Percentiles rank a stretch among this genome's conserved stretches.
Conservation (phyloP, 2,113 vertebrate species). For the Podarcis muralis region DNA sequence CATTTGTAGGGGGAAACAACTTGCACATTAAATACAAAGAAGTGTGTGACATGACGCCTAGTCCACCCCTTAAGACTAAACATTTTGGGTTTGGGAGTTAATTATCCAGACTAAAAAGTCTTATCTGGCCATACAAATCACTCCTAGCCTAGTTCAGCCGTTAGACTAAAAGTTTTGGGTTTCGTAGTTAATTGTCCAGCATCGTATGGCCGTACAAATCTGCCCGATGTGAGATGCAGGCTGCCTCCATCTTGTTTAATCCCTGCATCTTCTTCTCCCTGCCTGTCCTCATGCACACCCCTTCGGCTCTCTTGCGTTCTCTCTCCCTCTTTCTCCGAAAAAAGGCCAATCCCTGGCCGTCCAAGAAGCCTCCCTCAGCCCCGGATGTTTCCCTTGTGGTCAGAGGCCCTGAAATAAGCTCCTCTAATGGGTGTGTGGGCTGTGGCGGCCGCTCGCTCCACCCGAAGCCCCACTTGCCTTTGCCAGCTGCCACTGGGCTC, state of each 20-base stretch:
- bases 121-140: not conserved
- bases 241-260: not conserved
- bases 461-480: constrained; percentile 29
- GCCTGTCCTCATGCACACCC: not conserved
- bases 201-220: not conserved
- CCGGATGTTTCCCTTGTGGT: constrained; percentile 57
- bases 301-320: not conserved
- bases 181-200: too few species aligned
- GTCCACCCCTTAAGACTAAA: not conserved
- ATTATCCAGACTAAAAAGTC: not conserved
- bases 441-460: constrained; percentile 33
- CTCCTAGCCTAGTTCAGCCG: not conserved
- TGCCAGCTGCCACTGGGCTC: constrained; percentile 53
- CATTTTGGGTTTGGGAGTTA: too few species aligned
- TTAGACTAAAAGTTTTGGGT: too few species aligned
- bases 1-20: not conserved
- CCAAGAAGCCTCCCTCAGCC: constrained; percentile 35
- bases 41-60: not conserved
- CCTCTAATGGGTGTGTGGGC: constrained; percentile 44
- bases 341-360: constrained; percentile 11
- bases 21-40: not conserved
- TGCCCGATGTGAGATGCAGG: too few species aligned
- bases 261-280: not conserved
- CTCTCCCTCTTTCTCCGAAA: constrained; percentile 21
- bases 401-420: constrained; percentile 53